Conservation (phyloP, 2,888 invertebrate species). For the Doris montereyensis region DNA sequence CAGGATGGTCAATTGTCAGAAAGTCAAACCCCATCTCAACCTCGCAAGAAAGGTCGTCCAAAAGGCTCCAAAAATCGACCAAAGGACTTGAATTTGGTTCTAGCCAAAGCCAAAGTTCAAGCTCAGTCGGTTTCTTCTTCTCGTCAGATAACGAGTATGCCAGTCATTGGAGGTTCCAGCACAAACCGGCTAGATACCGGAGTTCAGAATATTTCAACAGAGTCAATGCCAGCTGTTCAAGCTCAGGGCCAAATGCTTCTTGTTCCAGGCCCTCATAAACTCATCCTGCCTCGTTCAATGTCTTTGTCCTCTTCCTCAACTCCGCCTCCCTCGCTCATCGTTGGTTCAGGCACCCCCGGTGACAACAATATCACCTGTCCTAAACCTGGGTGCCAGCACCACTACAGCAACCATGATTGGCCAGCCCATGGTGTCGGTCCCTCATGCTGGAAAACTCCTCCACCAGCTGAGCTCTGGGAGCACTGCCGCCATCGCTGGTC, state of each 20-base stretch:
- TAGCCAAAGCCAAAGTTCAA: conserved; percentile 43
- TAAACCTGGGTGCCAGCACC: background rate
- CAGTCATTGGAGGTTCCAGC: background rate
- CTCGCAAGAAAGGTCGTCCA: conserved; percentile 62
- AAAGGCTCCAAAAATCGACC: conserved; percentile 64
- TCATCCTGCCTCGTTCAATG: conserved; percentile 22
- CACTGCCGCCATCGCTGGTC: conserved; percentile 18
- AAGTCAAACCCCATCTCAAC: conserved; percentile 26
- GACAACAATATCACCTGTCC: background rate
- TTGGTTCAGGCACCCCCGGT: conserved; percentile 1
- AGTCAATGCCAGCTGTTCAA: background rate
- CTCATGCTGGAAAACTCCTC: conserved; percentile 24
- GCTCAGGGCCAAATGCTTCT: conserved; percentile 20
- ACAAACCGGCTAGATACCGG: background rate
- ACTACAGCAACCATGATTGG: conserved; percentile 44
- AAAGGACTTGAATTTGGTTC: conserved; percentile 46
- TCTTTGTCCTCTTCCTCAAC: background rate
- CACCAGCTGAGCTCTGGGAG: conserved; percentile 24
- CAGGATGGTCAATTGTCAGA: no score
- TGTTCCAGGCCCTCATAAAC: conserved; percentile 14
- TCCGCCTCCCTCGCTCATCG: conserved; percentile 4
- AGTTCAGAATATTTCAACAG: background rate
- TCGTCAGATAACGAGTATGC: background rate
- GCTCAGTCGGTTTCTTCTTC: conserved; percentile 13
- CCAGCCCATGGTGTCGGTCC: conserved; percentile 49